Evolutionary conservation across 2,113 vertebrate species (phyloP).

Genomic region (Terrapene triunguis): DNA sequence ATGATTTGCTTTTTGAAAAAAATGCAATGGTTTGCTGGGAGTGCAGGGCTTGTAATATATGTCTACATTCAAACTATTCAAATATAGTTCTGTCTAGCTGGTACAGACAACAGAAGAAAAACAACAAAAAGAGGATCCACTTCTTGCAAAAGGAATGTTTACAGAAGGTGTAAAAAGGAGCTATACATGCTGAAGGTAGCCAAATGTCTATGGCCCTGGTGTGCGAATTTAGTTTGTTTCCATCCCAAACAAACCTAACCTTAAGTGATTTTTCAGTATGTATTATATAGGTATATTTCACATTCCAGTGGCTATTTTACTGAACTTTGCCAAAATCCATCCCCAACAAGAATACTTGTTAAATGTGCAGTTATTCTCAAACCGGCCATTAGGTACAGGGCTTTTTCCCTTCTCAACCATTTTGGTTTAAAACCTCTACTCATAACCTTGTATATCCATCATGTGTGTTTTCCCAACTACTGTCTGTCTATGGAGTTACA

Average conservation of each 20-base stretch:
- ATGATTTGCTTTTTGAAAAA: not conserved
- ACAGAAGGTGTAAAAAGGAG: not conserved
- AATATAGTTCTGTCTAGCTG: not conserved
- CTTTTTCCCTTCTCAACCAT: not conserved
- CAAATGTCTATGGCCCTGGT: not conserved
- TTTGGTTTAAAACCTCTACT: not conserved
- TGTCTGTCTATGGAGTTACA: not conserved
- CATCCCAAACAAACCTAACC: not conserved
- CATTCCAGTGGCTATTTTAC: not conserved
- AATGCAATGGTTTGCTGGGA: not conserved
- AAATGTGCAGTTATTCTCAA: not conserved
- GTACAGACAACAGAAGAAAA: not conserved
- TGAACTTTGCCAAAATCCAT: not conserved
- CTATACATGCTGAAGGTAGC: not conserved
- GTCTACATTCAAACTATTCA: not conserved
- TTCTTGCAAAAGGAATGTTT: not conserved
- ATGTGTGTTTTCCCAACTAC: rapidly evolving
- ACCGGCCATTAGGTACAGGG: not conserved
- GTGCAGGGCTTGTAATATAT: not conserved
- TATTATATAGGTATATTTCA: not conserved
- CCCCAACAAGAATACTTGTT: not conserved
- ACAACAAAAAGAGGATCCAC: not conserved
- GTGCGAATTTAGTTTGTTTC: not conserved
- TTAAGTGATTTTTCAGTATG: not conserved
- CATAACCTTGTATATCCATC: rapidly evolving